Conservation (phyloP, 2,888 invertebrate species). For the Amphipoea lucens region DNA sequence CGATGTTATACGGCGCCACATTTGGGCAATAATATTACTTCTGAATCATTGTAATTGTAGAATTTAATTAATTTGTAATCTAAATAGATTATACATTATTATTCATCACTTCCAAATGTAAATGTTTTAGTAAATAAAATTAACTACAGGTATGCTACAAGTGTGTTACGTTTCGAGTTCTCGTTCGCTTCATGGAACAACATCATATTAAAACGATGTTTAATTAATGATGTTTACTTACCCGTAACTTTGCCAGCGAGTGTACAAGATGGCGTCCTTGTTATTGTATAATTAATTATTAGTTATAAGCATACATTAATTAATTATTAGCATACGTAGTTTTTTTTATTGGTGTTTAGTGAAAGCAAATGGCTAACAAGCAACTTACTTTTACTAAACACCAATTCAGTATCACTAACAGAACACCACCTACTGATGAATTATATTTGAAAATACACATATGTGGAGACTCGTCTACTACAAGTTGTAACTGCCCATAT, state of each 20-base stretch:
- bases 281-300: slow-evolving; percentile 23
- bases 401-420: too few relatives aligned
- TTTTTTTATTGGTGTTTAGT: too few relatives aligned
- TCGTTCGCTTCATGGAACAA: background rate
- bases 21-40: background rate
- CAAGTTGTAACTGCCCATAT: too few relatives aligned
- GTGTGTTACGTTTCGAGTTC: background rate
- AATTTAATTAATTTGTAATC: slow-evolving; percentile 6
- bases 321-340: too few relatives aligned
- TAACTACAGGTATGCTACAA: background rate
- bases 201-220: background rate
- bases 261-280: slow-evolving; percentile 24
- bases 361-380: too few relatives aligned
- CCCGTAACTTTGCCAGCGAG: background rate
- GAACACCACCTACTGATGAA: too few relatives aligned
- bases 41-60: background rate
- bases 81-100: background rate
- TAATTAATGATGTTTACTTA: slow-evolving; percentile 4
- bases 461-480: too few relatives aligned
- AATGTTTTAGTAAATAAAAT: background rate
- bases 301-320: too few relatives aligned
- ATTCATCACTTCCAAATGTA: background rate
- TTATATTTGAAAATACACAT: too few relatives aligned
- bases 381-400: too few relatives aligned
- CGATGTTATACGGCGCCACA: background rate